Base-by-base conservation (phyloP, 2,113 vertebrate species). In the Sylvilagus bachmani region DNA sequence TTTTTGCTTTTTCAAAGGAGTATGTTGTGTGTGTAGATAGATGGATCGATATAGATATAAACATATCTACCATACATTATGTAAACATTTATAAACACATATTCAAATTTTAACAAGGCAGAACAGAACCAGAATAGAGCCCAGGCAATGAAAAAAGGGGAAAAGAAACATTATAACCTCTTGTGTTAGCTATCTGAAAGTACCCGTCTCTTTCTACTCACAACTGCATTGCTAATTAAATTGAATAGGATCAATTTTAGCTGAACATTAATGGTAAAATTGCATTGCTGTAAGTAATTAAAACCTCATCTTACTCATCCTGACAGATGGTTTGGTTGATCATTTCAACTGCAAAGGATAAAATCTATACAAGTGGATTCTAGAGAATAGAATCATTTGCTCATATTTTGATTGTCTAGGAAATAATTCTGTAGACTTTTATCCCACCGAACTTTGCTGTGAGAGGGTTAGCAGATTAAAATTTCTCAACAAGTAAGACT, bases 261-360 rank as follows among this genome's bases (percentile, higher is more conserved):
- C 95, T 97, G 94, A 97, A 95, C 97, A 97, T 97, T 97, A 97
- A 97, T 97, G 95, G 94, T 93, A 91, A 97, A 97, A 97, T 97
- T 97, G 96, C 96, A 97, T 97, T 96, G 96, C 96, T 97, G 95
- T 96, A 97, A 97, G 96, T 97, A 97, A 97, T 97, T 97, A 97
- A 97, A 97, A 97, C 96, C 95, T 96, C 96, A 97, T 95, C 96
- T 97, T 94, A 96, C 90, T 97, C 97, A 96, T 94, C 83, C 94
- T 97, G 96, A 97, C 97, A 97, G 97, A 97, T 97, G 97, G 96
- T 95, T 97, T 97, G 89, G 86, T 97, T 97, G 94, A 95, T 95
- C 94, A 90, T 97, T 97, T 97, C 94, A 92, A 96, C 94, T 87
- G 86, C 90, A 96, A 91, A 78, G 89, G 90, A 95, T 95, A 94